Evolutionary conservation across 1,140 invertebrate species (phyloP).

Genomic region (Prorops nasuta): DNA sequence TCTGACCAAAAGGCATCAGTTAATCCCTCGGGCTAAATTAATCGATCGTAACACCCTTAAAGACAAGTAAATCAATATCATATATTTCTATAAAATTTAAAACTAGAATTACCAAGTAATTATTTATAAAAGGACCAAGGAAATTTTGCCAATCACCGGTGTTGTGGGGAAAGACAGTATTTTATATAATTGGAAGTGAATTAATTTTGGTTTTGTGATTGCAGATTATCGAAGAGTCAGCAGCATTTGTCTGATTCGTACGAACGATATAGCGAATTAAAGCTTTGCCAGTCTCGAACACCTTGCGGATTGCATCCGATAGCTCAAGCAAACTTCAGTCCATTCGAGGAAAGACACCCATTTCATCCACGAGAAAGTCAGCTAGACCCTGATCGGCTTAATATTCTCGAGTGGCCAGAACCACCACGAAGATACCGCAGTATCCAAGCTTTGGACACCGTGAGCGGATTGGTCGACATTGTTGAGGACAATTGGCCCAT

Average conservation of each 20-base stretch:
- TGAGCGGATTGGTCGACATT: constrained; percentile 50
- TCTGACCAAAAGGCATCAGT: constrained; percentile 65
- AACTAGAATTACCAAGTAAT: too few species aligned
- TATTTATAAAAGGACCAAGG: too few species aligned
- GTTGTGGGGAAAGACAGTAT: too few species aligned
- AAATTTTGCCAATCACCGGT: too few species aligned
- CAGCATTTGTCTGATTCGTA: constrained; percentile 50
- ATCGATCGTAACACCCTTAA: constrained; percentile 72
- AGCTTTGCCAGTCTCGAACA: constrained; percentile 41
- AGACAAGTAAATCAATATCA: constrained; percentile 58
- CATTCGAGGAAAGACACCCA: constrained; percentile 34
- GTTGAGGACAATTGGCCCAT: constrained; percentile 52
- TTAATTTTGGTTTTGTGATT: too few species aligned
- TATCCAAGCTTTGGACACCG: constrained; percentile 50
- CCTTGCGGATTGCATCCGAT: constrained; percentile 44
- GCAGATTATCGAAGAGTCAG: constrained; percentile 52
- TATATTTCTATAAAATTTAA: too few species aligned
- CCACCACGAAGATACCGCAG: constrained; percentile 45
- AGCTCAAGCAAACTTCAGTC: constrained; percentile 27
- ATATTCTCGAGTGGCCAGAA: constrained; percentile 52
- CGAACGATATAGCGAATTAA: constrained; percentile 42
- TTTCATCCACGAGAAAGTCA: constrained; percentile 23
- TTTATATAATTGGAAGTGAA: too few species aligned
- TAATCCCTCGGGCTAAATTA: constrained; percentile 74
- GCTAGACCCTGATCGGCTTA: constrained; percentile 40